A percentile compares a stretch with the other conserved stretches of the same genome.
Conservation (phyloP, 1,140 invertebrate species). For the Vanessa atalanta region DNA sequence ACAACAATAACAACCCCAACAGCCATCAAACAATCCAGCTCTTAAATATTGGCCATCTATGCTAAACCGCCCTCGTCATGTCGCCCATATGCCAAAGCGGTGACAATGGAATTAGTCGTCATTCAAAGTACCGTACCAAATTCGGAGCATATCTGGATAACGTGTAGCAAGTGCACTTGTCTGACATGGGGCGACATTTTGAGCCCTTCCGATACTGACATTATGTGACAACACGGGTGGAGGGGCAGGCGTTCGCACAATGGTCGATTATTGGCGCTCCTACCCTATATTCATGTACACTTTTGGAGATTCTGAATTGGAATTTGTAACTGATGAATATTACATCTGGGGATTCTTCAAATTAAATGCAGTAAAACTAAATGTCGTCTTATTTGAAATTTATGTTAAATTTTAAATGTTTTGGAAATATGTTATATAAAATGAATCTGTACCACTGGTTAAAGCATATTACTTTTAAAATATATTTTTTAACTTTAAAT, state of each 20-base stretch:
- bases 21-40: constrained; percentile 42
- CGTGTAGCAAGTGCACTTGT: constrained; percentile 75
- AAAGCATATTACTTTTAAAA: too few relatives aligned
- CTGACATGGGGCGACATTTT: constrained; percentile 72
- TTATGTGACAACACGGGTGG: constrained; percentile 70
- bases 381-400: constrained; percentile 1
- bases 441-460: too few relatives aligned
- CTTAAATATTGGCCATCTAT: constrained; percentile 65
- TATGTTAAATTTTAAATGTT: constrained; percentile 1
- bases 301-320: constrained; percentile 47
- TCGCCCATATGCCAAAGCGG: constrained; percentile 68
- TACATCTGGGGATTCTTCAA: constrained; percentile 18
- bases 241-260: constrained; percentile 63
- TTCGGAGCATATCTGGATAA: constrained; percentile 73
- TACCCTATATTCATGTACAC: constrained; percentile 59
- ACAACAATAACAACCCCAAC: constrained; percentile 26
- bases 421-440: not conserved
- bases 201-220: constrained; percentile 75
- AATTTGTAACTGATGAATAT: constrained; percentile 20
- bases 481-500: too few relatives aligned
- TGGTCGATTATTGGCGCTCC: constrained; percentile 66
- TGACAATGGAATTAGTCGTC: constrained; percentile 79
- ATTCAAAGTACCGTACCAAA: constrained; percentile 75
- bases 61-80: constrained; percentile 69
- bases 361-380: constrained; percentile 5